A percentile compares a stretch with the other conserved stretches of the same genome.
Conservation (phyloP, 2,113 vertebrate species). For the Tragelaphus strepsiceros region DNA sequence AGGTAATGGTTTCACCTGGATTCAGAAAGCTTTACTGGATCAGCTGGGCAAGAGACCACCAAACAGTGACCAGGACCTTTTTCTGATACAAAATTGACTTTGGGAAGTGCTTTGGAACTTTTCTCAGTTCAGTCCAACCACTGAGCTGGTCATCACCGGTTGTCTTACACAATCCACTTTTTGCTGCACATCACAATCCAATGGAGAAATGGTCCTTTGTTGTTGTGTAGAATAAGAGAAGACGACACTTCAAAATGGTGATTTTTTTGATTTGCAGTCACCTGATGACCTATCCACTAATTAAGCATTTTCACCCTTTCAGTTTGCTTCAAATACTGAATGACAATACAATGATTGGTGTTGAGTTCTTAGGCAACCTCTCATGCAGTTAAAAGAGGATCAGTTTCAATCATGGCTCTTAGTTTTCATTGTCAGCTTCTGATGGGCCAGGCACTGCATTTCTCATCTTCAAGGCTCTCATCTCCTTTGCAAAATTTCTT, state of each 20-base stretch:
- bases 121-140: neutral
- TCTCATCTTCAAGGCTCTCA: neutral
- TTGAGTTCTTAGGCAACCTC: neutral
- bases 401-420: neutral
- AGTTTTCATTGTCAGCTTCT: neutral
- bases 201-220: neutral
- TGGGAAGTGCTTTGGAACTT: neutral
- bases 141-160: neutral
- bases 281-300: neutral
- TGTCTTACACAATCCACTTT: neutral
- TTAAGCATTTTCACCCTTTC: neutral
- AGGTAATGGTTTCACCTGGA: neutral
- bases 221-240: neutral
- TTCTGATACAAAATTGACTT: neutral
- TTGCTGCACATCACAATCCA: neutral
- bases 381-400: neutral
- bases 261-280: neutral
- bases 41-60: neutral
- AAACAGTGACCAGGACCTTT: neutral
- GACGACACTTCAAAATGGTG: neutral
- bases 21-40: neutral
- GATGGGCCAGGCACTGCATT: neutral
- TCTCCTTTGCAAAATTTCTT: neutral
- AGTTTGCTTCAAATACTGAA: neutral
- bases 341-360: neutral